phyloP scores from a whole-genome alignment of 2,797 vertebrate species.

The Paramormyrops hopkinsi region DNA sequence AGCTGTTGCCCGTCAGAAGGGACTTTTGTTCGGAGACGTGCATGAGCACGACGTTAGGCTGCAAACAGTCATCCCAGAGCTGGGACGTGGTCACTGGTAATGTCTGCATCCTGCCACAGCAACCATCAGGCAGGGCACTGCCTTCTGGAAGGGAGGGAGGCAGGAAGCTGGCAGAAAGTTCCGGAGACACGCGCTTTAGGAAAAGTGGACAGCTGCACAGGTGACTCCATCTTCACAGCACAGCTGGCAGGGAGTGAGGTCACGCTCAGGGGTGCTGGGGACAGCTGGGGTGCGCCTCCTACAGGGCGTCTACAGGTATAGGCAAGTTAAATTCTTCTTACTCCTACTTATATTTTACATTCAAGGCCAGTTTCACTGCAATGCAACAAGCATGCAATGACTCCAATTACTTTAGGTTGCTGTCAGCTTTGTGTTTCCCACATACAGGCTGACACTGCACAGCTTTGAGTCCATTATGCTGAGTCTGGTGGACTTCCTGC shows the following conservation, averaged over 20 bases:
- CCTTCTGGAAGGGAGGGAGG: background rate
- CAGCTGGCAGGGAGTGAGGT: background rate
- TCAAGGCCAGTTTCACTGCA: background rate
- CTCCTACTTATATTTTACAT: background rate
- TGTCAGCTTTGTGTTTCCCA: too few relatives aligned
- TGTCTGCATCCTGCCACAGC: background rate
- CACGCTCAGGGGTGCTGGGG: background rate
- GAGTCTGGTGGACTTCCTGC: background rate
- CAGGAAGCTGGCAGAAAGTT: background rate
- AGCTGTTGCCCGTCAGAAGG: constrained; percentile 45
- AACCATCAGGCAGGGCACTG: background rate
- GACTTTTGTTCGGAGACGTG: constrained; percentile 35
- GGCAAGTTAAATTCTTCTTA: background rate
- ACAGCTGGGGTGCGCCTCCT: too few relatives aligned
- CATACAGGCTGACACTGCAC: too few relatives aligned
- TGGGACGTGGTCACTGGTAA: background rate
- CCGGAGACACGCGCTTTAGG: background rate
- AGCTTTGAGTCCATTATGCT: background rate
- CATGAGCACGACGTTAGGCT: background rate
- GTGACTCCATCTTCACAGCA: background rate
- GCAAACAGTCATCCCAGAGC: background rate
- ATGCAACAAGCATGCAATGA: background rate
- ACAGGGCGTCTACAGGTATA: background rate
- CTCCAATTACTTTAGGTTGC: background rate
- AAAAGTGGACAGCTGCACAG: background rate